Evolutionary conservation across 2,888 invertebrate genomes (phyloP), one percentile per base, ranked within the genome.

Genomic region (Eilema griseolum): DNA sequence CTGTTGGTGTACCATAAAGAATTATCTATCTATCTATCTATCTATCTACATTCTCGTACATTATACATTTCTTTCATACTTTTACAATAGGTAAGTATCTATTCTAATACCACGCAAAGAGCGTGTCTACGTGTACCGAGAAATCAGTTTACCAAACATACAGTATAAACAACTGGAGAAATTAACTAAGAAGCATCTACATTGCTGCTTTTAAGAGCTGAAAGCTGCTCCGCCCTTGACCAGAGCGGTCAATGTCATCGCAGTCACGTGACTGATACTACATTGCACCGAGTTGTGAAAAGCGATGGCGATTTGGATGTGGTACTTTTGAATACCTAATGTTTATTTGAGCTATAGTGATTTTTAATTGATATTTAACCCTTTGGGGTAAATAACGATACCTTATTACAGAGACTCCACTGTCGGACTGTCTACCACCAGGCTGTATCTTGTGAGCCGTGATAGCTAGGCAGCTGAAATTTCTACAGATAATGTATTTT

Each of bases 171-270:
- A 64, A 33, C 11, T 2, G 37, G 37, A 69, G 71, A 76, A 74
- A 71, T 67, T 71, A 0, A 20, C 11, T 23, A 14, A 46, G 24
- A 26, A 66, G 63, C 66, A 24, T 41, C 24, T 71, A 70, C 68
- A 64, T 72, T 41, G 56, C 65, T 59, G 72, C 33, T 70, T 63
- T 46, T 64, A 37, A 64, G 60, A 67, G 69, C 66, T 41, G 59
- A 72, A 69, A 72, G 72, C 28, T 66, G 31, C 33, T n/a, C 14
- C 65, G 78, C 72, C 85, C 87, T 86, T 86, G 86, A 77, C 74
- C 79, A 61, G 16, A 60, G 28, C 71, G 73, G 80, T 79, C 86
- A 83, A 76, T 83, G 82, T 78, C 78, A 76, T 67, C 56, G 61
- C 31, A 26, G 37, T 69, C 76, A 66, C 70, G 71, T 73, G 68